These are phyloP conservation scores for Holothuria glaberrima DNA, from an alignment of 35 echinoderm and acorn worm genomes.

Conservation along the genomic window DNA sequence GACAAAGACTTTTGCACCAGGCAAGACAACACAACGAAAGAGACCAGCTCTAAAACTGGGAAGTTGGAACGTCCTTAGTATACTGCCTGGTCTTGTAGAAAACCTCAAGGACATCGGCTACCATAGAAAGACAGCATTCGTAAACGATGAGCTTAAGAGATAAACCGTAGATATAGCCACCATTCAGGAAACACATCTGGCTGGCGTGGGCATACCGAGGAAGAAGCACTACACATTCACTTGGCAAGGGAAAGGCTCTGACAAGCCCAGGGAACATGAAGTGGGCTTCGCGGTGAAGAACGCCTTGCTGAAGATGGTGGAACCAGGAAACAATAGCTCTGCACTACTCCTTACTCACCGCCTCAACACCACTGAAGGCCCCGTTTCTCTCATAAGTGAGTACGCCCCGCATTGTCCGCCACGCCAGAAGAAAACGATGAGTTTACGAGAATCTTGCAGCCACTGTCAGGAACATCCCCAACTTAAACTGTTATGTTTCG, in stretches of 20 bases:
- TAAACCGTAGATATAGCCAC: slow-evolving; percentile 47
- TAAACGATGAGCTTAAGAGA: slow-evolving; percentile 51
- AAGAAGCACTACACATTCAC: background rate
- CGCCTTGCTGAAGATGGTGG: background rate
- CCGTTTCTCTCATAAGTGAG: no score
- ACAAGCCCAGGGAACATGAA: background rate
- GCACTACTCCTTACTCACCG: background rate
- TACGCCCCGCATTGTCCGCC: no score
- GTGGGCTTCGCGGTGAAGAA: background rate
- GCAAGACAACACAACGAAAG: slow-evolving; percentile 47
- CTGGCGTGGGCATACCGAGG: no score
- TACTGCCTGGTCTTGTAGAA: slow-evolving; percentile 21
- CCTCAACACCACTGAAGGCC: no score
- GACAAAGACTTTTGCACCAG: slow-evolving; percentile 18
- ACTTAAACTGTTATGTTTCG: no score
- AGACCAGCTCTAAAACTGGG: slow-evolving; percentile 8
- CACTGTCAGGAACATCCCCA: background rate
- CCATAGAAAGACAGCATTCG: slow-evolving; percentile 48
- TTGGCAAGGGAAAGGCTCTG: slow-evolving; percentile 7
- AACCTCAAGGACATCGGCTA: slow-evolving; percentile 45
- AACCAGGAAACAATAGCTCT: background rate
- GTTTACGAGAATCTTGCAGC: background rate
- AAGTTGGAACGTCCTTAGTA: slow-evolving; percentile 20
- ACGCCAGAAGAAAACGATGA: background rate
- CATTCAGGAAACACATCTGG: slow-evolving; percentile 16